phyloP scores from a whole-genome alignment of 1,140 invertebrate genomes.

The Ceratina calcarata region DNA sequence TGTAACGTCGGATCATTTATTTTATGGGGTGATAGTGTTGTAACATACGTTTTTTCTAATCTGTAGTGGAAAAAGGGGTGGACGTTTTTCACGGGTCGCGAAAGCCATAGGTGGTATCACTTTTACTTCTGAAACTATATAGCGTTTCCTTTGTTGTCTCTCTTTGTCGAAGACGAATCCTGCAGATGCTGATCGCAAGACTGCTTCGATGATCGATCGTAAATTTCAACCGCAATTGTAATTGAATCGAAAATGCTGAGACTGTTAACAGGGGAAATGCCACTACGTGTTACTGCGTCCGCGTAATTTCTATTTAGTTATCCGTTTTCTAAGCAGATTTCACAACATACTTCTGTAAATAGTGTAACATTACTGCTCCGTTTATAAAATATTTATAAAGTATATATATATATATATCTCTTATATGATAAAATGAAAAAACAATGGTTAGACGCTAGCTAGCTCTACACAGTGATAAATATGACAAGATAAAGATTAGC shows the following conservation, averaged over 20 bases:
- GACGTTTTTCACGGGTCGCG: not conserved
- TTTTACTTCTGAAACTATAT: slow-evolving; percentile 49
- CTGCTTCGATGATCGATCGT: slow-evolving; percentile 29
- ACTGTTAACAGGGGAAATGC: slow-evolving; percentile 41
- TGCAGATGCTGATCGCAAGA: slow-evolving; percentile 33
- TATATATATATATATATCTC: slow-evolving; percentile 60
- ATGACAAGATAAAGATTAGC: slow-evolving; percentile 58
- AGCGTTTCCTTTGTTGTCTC: not conserved
- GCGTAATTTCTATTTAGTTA: slow-evolving; percentile 29
- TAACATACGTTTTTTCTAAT: slow-evolving; percentile 23
- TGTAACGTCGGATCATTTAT: slow-evolving; percentile 43
- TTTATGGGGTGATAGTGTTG: slow-evolving; percentile 39
- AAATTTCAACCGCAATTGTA: not conserved
- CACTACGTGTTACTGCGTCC: not conserved
- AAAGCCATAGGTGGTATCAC: not conserved
- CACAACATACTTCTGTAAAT: slow-evolving; percentile 73
- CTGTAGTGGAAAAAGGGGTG: not conserved
- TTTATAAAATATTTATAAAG: slow-evolving; percentile 74
- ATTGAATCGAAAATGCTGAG: slow-evolving; percentile 17
- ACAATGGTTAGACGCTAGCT: slow-evolving; percentile 58
- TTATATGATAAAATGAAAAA: slow-evolving; percentile 17
- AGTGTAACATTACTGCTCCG: slow-evolving; percentile 72
- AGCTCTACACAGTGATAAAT: slow-evolving; percentile 62
- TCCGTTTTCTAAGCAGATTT: slow-evolving; percentile 56
- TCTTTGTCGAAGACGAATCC: slow-evolving; percentile 33